A percentile compares a stretch with the other conserved stretches of the same genome.
These are phyloP conservation scores for Lepidotrigona ventralis DNA, from an alignment of 1,140 invertebrate genomes.

Conservation along the genomic window DNA sequence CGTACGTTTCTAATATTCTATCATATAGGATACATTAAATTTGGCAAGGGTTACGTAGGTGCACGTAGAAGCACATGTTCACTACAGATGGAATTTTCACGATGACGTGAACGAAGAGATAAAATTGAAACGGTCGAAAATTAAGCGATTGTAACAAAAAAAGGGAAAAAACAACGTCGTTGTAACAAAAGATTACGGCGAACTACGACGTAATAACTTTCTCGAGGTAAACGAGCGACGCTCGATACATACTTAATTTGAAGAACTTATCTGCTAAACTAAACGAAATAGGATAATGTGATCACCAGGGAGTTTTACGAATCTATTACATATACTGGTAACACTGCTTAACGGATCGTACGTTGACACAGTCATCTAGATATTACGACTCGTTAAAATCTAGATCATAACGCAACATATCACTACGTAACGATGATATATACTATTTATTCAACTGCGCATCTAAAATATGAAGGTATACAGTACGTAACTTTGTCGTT, in stretches of 20 bases:
- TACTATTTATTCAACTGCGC: slow-evolving; percentile 42
- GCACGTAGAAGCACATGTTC: slow-evolving; percentile 1
- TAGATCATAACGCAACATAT: slow-evolving; percentile 28
- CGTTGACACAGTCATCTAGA: slow-evolving; percentile 32
- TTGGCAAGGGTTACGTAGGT: slow-evolving; percentile 30
- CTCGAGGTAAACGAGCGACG: slow-evolving; percentile 8
- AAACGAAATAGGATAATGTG: slow-evolving; percentile 40
- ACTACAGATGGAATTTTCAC: neutral
- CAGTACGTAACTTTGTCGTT: slow-evolving; percentile 5
- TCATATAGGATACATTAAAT: slow-evolving; percentile 37
- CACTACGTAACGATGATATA: slow-evolving; percentile 44
- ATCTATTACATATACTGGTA: slow-evolving; percentile 49
- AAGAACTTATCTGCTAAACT: slow-evolving; percentile 15
- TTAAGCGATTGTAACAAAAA: neutral
- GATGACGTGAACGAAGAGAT: neutral
- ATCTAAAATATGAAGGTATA: slow-evolving; percentile 33
- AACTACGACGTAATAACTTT: slow-evolving; percentile 45
- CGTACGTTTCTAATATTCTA: slow-evolving; percentile 19
- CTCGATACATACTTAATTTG: neutral
- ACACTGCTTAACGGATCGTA: slow-evolving; percentile 48
- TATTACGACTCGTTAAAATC: slow-evolving; percentile 22
- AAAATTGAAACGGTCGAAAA: neutral
- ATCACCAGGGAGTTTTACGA: slow-evolving; percentile 17
- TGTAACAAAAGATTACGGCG: neutral
- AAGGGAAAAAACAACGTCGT: no score